Conservation (phyloP, 92 coral and sea anemone species). For the Anthopleura xanthogrammica region DNA sequence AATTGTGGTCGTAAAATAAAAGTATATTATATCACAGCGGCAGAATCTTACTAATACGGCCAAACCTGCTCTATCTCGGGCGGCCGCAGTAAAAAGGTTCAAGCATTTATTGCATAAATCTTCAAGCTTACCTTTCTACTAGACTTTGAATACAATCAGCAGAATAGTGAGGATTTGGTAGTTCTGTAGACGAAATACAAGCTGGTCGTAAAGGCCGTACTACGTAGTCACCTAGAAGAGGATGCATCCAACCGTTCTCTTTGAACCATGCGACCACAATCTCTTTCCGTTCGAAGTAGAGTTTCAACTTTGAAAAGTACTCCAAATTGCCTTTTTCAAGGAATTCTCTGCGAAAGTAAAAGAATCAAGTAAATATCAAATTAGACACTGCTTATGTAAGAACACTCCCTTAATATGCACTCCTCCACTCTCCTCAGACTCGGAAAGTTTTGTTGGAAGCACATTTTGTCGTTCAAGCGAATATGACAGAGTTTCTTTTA, state of each 20-base stretch:
- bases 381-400: neutral
- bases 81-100: neutral
- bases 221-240: slow-evolving; percentile 88
- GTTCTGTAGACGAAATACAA: slow-evolving; percentile 80
- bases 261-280: slow-evolving; percentile 99
- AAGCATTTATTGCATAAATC: neutral
- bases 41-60: neutral
- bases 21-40: too few species aligned
- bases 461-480: neutral
- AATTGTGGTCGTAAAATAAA: too few species aligned
- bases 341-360: slow-evolving; percentile 65
- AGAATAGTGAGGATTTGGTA: slow-evolving; percentile 86
- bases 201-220: slow-evolving; percentile 90
- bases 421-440: neutral
- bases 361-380: neutral
- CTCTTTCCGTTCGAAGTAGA: slow-evolving; percentile 94
- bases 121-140: slow-evolving; percentile 80
- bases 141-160: slow-evolving; percentile 86
- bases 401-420: neutral
- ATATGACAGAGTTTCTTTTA: neutral
- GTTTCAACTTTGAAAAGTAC: slow-evolving; percentile 85
- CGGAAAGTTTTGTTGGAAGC: too few species aligned
- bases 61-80: neutral
- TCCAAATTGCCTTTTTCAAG: slow-evolving; percentile 89
- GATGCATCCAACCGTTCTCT: slow-evolving; percentile 94